Conservation (phyloP, 2,888 invertebrate genomes). For the Phaonia tiefii region DNA sequence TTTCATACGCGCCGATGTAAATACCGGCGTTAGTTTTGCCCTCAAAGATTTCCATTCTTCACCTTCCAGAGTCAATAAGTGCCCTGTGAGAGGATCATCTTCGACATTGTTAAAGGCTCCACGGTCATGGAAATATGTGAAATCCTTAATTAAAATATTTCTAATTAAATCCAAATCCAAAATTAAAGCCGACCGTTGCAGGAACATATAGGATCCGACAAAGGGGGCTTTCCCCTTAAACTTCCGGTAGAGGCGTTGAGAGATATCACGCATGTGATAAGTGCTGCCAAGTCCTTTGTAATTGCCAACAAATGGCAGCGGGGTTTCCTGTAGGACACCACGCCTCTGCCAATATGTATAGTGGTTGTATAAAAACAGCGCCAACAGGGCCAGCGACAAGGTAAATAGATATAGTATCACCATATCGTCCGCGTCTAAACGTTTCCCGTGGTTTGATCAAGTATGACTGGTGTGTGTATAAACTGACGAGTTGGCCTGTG, state of each 20-base stretch:
- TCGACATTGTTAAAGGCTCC: slow-evolving; percentile 75
- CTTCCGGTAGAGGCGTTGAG: slow-evolving; percentile 69
- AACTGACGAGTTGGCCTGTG: no score
- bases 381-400: not conserved
- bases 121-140: slow-evolving; percentile 78
- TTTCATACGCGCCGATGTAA: slow-evolving; percentile 81
- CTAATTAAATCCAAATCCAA: slow-evolving; percentile 76
- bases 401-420: no score
- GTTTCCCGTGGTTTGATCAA: no score
- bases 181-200: slow-evolving; percentile 70
- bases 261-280: slow-evolving; percentile 71
- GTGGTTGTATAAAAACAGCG: slow-evolving; percentile 24
- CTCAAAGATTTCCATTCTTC: slow-evolving; percentile 81
- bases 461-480: no score
- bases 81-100: slow-evolving; percentile 77
- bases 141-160: slow-evolving; percentile 76
- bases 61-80: slow-evolving; percentile 78
- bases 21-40: slow-evolving; percentile 80
- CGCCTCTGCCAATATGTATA: slow-evolving; percentile 71
- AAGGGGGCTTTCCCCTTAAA: slow-evolving; percentile 70
- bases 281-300: slow-evolving; percentile 69
- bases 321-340: slow-evolving; percentile 70
- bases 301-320: slow-evolving; percentile 70
- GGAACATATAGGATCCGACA: slow-evolving; percentile 72
- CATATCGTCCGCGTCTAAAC: no score